These are phyloP conservation scores for Phoenoteleia sp. DNA, from an alignment of 2,888 invertebrate species.

Conservation along the genomic window DNA sequence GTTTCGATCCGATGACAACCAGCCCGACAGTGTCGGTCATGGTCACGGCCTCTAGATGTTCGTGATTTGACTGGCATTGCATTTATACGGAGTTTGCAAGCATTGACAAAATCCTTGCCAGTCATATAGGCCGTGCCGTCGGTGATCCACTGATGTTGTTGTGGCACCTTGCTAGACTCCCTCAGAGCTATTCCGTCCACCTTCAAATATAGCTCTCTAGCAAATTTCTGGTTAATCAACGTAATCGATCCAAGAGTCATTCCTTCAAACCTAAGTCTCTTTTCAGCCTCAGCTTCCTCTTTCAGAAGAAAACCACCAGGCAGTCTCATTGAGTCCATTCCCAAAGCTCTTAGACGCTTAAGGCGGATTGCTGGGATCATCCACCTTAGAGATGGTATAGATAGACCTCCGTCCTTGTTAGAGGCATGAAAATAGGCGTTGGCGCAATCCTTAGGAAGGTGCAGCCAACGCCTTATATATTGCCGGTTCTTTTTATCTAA, in stretches of 20 bases:
- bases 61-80: conserved; percentile 38
- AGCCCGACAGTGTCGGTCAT: conserved; percentile 25
- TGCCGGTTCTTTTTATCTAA: conserved; percentile 80
- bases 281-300: not conserved
- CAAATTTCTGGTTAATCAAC: not conserved
- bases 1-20: conserved; percentile 50
- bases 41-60: not conserved
- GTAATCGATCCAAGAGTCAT: not conserved
- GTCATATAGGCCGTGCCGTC: conserved; percentile 45
- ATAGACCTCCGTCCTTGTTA: conserved; percentile 76
- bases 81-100: conserved; percentile 35
- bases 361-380: conserved; percentile 25
- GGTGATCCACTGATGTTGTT: conserved; percentile 58
- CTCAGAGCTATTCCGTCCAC: conserved; percentile 38
- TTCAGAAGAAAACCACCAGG: not conserved
- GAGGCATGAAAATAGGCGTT: conserved; percentile 80
- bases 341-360: not conserved
- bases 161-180: not conserved
- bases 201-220: not conserved
- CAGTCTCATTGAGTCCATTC: no score
- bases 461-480: conserved; percentile 76
- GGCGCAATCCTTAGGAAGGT: conserved; percentile 80
- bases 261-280: not conserved
- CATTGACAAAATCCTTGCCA: conserved; percentile 48
- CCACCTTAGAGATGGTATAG: conserved; percentile 72